These are phyloP conservation scores for Monopis laevigella DNA, from an alignment of 2,888 invertebrate species.

Conservation along the genomic window DNA sequence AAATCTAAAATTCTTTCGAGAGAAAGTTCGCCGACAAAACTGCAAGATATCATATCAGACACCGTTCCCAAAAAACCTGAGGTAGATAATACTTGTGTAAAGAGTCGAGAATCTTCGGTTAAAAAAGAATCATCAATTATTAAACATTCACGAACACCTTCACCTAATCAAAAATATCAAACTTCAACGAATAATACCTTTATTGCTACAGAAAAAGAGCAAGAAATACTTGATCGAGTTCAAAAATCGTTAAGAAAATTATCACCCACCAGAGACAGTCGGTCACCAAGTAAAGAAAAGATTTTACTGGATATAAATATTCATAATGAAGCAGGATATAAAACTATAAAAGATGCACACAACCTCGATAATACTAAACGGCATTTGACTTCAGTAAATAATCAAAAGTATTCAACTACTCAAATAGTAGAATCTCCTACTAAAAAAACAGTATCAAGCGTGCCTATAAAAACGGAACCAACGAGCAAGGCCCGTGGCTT, in stretches of 20 bases:
- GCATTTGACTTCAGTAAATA: too few relatives aligned
- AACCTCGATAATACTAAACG: too few relatives aligned
- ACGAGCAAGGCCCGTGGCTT: too few relatives aligned
- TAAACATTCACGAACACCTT: slow-evolving; percentile 10
- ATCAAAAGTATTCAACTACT: too few relatives aligned
- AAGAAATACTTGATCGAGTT: slow-evolving; percentile 45
- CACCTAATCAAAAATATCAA: slow-evolving; percentile 16
- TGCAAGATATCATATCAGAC: slow-evolving; percentile 27
- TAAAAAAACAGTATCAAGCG: too few relatives aligned
- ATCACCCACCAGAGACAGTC: slow-evolving; percentile 41
- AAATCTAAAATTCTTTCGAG: slow-evolving; percentile 21
- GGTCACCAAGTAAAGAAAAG: slow-evolving; percentile 34
- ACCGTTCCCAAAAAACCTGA: background rate
- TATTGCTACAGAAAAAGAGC: slow-evolving; percentile 42
- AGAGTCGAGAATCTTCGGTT: background rate
- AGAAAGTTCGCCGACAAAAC: slow-evolving; percentile 35
- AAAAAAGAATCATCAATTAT: slow-evolving; percentile 22
- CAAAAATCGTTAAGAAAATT: slow-evolving; percentile 46
- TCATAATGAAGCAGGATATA: too few relatives aligned
- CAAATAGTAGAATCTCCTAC: too few relatives aligned
- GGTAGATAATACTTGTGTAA: background rate
- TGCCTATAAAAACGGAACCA: too few relatives aligned
- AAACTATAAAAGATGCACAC: too few relatives aligned
- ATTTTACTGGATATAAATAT: background rate
- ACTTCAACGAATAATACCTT: slow-evolving; percentile 28